These are phyloP conservation scores for Leptopterna dolabrata DNA, from an alignment of 2,888 invertebrate species.

Conservation along the genomic window DNA sequence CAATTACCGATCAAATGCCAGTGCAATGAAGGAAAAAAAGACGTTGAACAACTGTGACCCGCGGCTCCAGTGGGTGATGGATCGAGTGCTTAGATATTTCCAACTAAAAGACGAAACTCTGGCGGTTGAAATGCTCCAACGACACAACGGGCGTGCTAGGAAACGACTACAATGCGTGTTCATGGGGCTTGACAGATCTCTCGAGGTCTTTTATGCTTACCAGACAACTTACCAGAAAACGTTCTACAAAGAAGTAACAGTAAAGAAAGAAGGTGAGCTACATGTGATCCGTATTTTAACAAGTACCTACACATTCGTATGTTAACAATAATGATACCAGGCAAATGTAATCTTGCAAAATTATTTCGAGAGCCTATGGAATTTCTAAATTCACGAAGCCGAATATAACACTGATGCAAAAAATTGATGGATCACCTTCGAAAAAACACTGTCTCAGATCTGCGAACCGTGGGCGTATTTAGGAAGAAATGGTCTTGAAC, in stretches of 20 bases:
- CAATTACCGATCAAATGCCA: not conserved
- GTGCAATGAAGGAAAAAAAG: constrained; percentile 29
- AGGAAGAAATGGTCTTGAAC: too few species aligned
- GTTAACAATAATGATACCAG: too few species aligned
- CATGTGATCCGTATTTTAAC: too few species aligned
- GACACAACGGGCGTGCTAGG: constrained; percentile 24
- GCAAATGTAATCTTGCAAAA: too few species aligned
- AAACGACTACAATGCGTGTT: constrained; percentile 28
- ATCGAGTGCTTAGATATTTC: constrained; percentile 13
- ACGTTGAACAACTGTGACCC: constrained; percentile 40
- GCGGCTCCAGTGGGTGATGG: constrained; percentile 32
- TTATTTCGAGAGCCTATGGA: too few species aligned
- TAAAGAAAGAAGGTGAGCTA: constrained; percentile 27
- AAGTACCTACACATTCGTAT: too few species aligned
- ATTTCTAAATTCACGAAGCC: too few species aligned
- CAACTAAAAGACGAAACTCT: constrained; percentile 22
- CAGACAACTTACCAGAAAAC: constrained; percentile 44
- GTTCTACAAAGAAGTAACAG: constrained; percentile 47
- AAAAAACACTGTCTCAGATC: too few species aligned
- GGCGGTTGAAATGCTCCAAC: constrained; percentile 40
- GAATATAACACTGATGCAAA: too few species aligned
- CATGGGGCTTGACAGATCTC: not conserved
- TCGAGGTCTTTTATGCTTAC: constrained; percentile 19
- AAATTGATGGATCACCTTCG: too few species aligned
- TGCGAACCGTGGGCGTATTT: too few species aligned